phyloP scores from a whole-genome alignment of 2,797 vertebrate species.

The Leptoclinus maculatus region DNA sequence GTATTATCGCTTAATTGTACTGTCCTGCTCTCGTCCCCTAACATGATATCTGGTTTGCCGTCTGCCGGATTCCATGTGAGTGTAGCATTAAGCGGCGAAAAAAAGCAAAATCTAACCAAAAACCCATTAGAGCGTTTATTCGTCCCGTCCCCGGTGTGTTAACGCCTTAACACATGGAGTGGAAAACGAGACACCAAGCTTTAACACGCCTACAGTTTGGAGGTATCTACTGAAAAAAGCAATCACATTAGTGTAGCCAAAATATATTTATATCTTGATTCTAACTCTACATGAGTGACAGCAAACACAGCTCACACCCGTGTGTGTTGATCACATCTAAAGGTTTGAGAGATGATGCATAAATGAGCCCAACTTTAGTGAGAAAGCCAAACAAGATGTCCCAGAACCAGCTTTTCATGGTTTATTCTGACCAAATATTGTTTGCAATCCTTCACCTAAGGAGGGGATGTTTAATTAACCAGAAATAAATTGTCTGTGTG shows the following conservation, averaged over 20 bases:
- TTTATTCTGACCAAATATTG: not conserved
- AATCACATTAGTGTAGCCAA: too few species aligned
- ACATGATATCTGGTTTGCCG: too few species aligned
- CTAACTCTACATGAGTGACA: not conserved
- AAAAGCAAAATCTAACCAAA: too few species aligned
- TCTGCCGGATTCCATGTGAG: too few species aligned
- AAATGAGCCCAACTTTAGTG: not conserved
- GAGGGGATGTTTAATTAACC: not conserved
- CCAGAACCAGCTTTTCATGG: not conserved
- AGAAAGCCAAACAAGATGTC: not conserved
- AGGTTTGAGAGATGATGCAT: not conserved
- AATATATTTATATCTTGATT: too few species aligned
- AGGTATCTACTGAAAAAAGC: too few species aligned
- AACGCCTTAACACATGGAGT: too few species aligned
- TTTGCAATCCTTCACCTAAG: not conserved
- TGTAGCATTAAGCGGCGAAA: too few species aligned
- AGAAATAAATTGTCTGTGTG: not conserved
- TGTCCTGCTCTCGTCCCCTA: too few species aligned
- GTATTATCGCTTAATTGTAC: not conserved
- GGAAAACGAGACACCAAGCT: too few species aligned
- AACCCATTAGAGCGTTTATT: not conserved
- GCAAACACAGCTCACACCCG: not conserved
- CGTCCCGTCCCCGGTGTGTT: too few species aligned
- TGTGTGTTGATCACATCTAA: conserved; percentile 11
- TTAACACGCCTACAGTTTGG: too few species aligned